Evolutionary conservation across 1,140 invertebrate genomes (phyloP).

Genomic region (Lepidurus packardi): DNA sequence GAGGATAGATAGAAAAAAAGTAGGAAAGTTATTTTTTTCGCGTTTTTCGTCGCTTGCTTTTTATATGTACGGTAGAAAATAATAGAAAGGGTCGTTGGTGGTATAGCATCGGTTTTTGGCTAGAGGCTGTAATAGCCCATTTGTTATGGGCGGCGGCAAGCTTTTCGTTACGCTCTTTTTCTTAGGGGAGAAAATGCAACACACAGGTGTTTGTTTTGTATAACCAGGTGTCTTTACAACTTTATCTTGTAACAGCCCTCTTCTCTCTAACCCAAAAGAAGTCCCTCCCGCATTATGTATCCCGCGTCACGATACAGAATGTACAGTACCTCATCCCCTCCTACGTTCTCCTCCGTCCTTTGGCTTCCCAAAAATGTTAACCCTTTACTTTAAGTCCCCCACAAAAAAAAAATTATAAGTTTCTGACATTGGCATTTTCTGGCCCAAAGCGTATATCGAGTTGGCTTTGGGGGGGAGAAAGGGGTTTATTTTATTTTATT

Average conservation of each 20-base stretch:
- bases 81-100: conserved; percentile 21
- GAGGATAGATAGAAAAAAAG: not conserved
- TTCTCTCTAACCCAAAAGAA: not conserved
- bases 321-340: not conserved
- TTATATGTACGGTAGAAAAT: conserved; percentile 1
- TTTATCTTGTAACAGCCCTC: conserved; percentile 5
- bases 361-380: not conserved
- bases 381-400: no score
- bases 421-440: not conserved
- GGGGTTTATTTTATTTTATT: conserved; percentile 6
- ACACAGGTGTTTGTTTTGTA: conserved; percentile 16
- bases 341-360: not conserved
- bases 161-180: conserved; percentile 22
- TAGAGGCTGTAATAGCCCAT: conserved; percentile 21
- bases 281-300: conserved; percentile 13
- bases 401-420: not conserved
- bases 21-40: conserved; percentile 4
- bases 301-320: conserved; percentile 3
- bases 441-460: conserved; percentile 3
- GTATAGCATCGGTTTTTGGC: conserved; percentile 14
- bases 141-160: conserved; percentile 20
- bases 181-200: conserved; percentile 17
- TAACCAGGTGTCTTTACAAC: conserved; percentile 21
- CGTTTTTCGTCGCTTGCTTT: not conserved
- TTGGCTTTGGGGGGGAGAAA: not conserved